phyloP scores from a whole-genome alignment of 2,888 invertebrate genomes.

The Tineola bisselliella region DNA sequence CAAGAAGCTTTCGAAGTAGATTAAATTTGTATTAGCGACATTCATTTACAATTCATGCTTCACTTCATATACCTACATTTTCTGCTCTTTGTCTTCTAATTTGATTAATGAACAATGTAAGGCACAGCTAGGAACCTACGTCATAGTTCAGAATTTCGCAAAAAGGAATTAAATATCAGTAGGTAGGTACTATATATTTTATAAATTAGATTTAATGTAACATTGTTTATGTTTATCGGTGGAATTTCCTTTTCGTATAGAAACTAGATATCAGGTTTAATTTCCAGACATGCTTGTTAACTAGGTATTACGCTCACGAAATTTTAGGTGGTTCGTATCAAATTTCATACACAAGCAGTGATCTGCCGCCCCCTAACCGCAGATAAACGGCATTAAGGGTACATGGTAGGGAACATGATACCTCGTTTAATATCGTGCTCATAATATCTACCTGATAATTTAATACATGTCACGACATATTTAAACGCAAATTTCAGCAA shows the following conservation, averaged over 20 bases:
- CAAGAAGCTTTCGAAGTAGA: constrained; percentile 3
- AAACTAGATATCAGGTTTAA: background rate
- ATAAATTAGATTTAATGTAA: background rate
- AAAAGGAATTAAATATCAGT: background rate
- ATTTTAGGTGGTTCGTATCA: constrained; percentile 7
- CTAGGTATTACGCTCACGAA: constrained; percentile 6
- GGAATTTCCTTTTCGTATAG: background rate
- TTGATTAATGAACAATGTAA: constrained; percentile 1
- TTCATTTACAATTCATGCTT: constrained; percentile 9
- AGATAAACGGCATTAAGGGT: constrained; percentile 32
- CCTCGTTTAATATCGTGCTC: constrained; percentile 26
- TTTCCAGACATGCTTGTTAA: constrained; percentile 6
- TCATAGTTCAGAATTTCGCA: background rate
- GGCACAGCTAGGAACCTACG: background rate
- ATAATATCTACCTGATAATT: constrained; percentile 33
- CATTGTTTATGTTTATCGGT: background rate
- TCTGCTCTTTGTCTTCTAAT: constrained; percentile 2
- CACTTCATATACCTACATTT: background rate
- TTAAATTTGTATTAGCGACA: constrained; percentile 4
- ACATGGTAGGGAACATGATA: constrained; percentile 31
- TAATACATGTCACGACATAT: constrained; percentile 16
- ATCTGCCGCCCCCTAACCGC: constrained; percentile 19
- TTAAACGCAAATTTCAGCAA: constrained; percentile 1
- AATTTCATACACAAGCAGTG: constrained; percentile 9
- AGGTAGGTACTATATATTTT: background rate